Evolutionary conservation across 2,797 vertebrate species (phyloP).

Genomic region (Crypturellus tataupa): DNA sequence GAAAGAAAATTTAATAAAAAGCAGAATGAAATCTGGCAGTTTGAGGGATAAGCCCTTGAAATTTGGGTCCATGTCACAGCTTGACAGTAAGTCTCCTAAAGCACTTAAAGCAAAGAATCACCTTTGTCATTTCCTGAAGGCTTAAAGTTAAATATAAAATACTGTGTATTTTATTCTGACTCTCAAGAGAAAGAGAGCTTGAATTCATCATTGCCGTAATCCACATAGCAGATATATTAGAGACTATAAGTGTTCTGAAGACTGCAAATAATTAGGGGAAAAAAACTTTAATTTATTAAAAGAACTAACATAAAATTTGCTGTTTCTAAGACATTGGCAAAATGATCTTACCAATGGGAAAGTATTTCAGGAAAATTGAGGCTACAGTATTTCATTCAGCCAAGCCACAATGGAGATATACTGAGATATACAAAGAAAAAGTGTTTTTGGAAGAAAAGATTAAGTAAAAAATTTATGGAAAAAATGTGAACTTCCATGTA

Average conservation of each 20-base stretch:
- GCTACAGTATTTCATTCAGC: constrained; percentile 1
- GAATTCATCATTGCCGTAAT: not conserved
- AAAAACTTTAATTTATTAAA: not conserved
- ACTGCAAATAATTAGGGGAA: not conserved
- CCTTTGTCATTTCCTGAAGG: constrained; percentile 27
- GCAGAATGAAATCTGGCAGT: not conserved
- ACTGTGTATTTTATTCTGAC: not conserved
- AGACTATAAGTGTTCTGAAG: not conserved
- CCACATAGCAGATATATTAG: not conserved
- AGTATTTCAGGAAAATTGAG: constrained; percentile 52
- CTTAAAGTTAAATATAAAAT: not conserved
- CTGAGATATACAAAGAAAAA: not conserved
- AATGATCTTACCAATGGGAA: constrained; percentile 36
- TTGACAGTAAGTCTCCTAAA: constrained; percentile 12
- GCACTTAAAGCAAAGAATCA: not conserved
- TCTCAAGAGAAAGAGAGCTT: not conserved
- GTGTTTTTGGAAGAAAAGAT: not conserved
- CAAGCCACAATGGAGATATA: constrained; percentile 38
- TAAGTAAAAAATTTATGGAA: not conserved
- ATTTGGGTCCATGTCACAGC: not conserved
- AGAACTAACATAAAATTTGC: constrained; percentile 26
- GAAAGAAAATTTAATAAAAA: not conserved
- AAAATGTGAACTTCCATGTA: not conserved
- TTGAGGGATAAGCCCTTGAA: not conserved
- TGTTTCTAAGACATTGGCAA: constrained; percentile 43